Percentiles rank a stretch among this genome's conserved stretches.
phyloP scores from a whole-genome alignment of 2,113 vertebrate genomes.

The Ceyx margarethae region DNA sequence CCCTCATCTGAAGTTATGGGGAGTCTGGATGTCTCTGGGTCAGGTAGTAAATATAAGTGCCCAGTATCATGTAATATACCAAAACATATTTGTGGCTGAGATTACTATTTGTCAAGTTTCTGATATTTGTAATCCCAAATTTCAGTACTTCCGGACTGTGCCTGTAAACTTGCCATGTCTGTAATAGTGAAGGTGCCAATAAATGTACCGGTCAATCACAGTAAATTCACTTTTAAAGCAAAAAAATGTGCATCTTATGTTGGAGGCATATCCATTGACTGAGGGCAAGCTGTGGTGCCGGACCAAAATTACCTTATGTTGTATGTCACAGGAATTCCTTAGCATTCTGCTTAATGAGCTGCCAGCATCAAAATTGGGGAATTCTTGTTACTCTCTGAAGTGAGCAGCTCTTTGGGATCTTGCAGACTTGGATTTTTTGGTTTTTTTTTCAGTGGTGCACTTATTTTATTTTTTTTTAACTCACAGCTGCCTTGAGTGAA shows the following conservation, averaged over 20 bases:
- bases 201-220: background rate
- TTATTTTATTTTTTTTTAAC: background rate
- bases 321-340: background rate
- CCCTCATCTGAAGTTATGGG: background rate
- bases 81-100: background rate
- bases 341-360: background rate
- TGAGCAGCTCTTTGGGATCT: conserved; percentile 49
- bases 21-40: background rate
- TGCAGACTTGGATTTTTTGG: background rate
- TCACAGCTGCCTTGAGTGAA: conserved; percentile 45
- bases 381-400: conserved; percentile 16
- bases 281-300: conserved; percentile 22
- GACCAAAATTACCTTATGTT: conserved; percentile 30
- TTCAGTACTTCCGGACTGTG: conserved; percentile 46
- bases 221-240: background rate
- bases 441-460: conserved; percentile 34
- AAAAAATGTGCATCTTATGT: background rate
- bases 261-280: background rate
- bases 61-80: background rate
- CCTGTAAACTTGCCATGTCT: conserved; percentile 57
- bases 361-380: background rate
- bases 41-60: background rate
- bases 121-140: conserved; percentile 15
- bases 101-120: background rate
- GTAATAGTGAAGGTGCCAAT: conserved; percentile 40